Conservation (phyloP, 2,113 vertebrate genomes). For the Cairina moschata region DNA sequence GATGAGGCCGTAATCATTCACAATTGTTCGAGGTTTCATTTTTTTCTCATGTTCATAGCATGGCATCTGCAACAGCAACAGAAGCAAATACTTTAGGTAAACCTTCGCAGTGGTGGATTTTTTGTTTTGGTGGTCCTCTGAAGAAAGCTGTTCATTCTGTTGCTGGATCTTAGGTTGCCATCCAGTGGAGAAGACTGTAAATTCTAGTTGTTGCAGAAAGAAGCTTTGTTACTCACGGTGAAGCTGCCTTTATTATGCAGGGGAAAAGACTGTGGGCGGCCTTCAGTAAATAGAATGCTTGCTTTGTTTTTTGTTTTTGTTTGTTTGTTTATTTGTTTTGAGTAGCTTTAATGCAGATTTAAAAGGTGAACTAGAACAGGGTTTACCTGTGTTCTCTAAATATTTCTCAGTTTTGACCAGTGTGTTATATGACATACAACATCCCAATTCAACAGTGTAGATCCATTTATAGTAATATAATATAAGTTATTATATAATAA, state of each 20-base stretch:
- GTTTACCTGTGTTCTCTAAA: not conserved
- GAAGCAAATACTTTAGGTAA: not conserved
- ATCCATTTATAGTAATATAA: not conserved
- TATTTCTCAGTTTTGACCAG: not conserved
- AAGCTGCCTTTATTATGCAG: not conserved
- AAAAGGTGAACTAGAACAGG: not conserved
- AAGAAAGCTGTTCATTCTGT: not conserved
- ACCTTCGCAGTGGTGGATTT: not conserved
- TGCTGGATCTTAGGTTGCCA: constrained; percentile 72
- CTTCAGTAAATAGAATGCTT: not conserved
- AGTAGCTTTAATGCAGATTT: not conserved
- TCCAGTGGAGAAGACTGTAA: constrained; percentile 66
- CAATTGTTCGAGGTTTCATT: not conserved
- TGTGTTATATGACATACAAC: not conserved
- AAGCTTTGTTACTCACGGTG: not conserved
- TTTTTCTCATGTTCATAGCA: not conserved
- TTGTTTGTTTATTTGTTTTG: not conserved
- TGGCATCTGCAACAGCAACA: not conserved
- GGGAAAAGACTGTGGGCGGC: not conserved
- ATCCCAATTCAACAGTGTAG: not conserved
- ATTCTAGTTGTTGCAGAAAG: not conserved
- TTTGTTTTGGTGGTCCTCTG: not conserved
- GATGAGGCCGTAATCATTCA: not conserved
- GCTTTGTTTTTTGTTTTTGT: too few relatives aligned
- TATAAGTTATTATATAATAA: too few relatives aligned